phyloP scores from a whole-genome alignment of 2,888 invertebrate species.

The Melanophora roralis region DNA sequence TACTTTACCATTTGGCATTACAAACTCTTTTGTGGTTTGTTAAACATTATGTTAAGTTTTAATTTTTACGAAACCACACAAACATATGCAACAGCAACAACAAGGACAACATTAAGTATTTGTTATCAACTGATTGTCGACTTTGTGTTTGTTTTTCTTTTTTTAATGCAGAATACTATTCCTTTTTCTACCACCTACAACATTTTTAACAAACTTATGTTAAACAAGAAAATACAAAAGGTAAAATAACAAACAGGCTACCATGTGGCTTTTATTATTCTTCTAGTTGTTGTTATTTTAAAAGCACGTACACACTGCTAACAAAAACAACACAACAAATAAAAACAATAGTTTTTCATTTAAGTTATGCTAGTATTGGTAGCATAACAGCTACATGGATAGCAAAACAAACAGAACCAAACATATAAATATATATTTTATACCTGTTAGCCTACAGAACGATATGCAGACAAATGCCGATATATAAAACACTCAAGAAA shows the following conservation, averaged over 20 bases:
- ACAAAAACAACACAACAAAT: conserved; percentile 31
- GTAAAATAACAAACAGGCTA: conserved; percentile 1
- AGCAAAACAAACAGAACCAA: background rate
- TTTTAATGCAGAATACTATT: conserved; percentile 7
- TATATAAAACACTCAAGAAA: background rate
- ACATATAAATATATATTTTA: conserved; percentile 4
- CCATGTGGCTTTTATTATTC: conserved; percentile 25
- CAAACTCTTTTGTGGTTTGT: conserved; percentile 33
- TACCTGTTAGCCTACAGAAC: background rate
- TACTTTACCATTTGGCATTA: background rate
- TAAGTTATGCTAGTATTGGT: background rate
- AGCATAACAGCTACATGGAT: background rate
- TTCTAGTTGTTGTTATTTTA: background rate
- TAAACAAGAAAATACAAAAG: background rate
- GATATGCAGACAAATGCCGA: background rate
- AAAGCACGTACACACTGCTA: conserved; percentile 32
- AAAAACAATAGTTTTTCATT: conserved; percentile 28
- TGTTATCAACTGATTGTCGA: conserved; percentile 1
- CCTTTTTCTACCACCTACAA: background rate
- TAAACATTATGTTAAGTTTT: conserved; percentile 45
- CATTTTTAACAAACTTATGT: background rate
- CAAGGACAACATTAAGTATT: background rate
- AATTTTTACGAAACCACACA: conserved; percentile 52
- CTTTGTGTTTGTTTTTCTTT: no score
- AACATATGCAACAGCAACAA: conserved; percentile 47